phyloP scores from a whole-genome alignment of 2,113 vertebrate genomes.

The Nesoenas mayeri region DNA sequence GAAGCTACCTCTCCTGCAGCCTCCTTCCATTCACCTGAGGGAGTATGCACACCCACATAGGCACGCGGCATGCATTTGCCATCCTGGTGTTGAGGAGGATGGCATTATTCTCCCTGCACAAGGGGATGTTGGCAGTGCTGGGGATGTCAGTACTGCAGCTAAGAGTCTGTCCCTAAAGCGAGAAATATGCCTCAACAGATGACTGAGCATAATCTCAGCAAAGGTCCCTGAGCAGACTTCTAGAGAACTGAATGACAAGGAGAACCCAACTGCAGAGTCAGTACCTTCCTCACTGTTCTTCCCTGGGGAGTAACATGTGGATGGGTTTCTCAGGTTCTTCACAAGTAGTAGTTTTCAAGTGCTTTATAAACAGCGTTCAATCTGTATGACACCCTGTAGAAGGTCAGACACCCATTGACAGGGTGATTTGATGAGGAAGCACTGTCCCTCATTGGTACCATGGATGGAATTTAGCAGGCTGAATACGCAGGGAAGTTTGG shows the following conservation, averaged over 20 bases:
- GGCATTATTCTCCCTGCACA: not conserved
- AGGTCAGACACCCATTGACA: not conserved
- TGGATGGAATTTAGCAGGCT: not conserved
- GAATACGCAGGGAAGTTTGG: not conserved
- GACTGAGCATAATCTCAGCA: not conserved
- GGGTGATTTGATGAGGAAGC: not conserved
- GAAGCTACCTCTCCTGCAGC: not conserved
- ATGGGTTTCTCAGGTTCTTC: not conserved
- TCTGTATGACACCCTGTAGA: not conserved
- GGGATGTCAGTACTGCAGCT: not conserved
- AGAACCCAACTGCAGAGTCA: not conserved
- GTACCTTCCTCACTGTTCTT: not conserved
- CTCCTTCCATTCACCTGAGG: not conserved
- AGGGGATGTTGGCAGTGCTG: rapidly evolving
- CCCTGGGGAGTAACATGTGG: not conserved
- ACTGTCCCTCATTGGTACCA: not conserved
- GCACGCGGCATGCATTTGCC: rapidly evolving
- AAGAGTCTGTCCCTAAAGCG: not conserved
- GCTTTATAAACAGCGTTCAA: not conserved
- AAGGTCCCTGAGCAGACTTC: not conserved
- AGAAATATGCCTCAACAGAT: not conserved
- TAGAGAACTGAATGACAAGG: not conserved
- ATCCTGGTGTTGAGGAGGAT: not conserved
- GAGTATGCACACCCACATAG: rapidly evolving
- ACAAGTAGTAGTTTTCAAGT: not conserved